Evolutionary conservation across 2,113 vertebrate species (phyloP).

Genomic region (Notechis scutatus): DNA sequence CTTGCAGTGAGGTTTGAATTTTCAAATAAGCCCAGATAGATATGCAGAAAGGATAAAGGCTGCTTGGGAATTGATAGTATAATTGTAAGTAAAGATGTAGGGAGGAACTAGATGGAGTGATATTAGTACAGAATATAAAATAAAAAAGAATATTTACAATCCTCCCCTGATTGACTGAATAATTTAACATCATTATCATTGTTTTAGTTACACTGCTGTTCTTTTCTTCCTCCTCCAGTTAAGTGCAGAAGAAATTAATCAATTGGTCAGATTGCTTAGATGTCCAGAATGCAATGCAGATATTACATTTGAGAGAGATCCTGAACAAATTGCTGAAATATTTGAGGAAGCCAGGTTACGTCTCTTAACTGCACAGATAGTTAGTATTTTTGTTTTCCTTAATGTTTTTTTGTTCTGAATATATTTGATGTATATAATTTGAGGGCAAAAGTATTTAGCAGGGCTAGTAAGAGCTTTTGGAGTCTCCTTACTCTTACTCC

Average conservation of each 20-base stretch:
- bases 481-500: neutral
- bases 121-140: neutral
- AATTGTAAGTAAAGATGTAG: neutral
- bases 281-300: slow-evolving; percentile 42
- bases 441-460: neutral
- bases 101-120: neutral
- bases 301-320: slow-evolving; percentile 29
- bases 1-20: neutral
- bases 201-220: neutral
- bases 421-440: neutral
- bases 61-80: neutral
- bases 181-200: neutral
- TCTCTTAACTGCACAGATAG: slow-evolving; percentile 51
- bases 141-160: neutral
- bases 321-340: slow-evolving; percentile 46
- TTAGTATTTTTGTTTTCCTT: slow-evolving; percentile 20
- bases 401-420: neutral
- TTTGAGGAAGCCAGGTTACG: slow-evolving; percentile 54
- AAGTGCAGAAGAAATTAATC: slow-evolving; percentile 29
- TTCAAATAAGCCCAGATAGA: neutral
- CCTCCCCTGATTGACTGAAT: neutral
- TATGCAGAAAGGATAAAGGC: neutral
- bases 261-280: slow-evolving; percentile 7
- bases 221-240: slow-evolving; percentile 27
- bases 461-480: neutral